Percentiles rank a stretch among this genome's conserved stretches.
Conservation (phyloP, 2,888 invertebrate species). For the Gortyna flavago region DNA sequence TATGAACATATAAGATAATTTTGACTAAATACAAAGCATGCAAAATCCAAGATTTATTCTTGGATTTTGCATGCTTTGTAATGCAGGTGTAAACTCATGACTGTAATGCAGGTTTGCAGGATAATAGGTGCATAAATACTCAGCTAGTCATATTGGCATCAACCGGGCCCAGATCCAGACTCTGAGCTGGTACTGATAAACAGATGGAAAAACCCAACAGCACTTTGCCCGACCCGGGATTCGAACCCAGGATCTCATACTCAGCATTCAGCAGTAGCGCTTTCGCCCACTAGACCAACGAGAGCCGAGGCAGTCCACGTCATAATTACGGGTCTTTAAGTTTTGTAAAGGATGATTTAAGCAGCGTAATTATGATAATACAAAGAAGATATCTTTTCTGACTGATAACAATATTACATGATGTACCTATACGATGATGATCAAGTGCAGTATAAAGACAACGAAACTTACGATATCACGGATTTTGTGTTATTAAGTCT, state of each 20-base stretch:
- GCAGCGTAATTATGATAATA: background rate
- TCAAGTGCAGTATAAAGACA: background rate
- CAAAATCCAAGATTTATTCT: too few species aligned
- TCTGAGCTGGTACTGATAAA: background rate
- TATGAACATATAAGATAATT: too few species aligned
- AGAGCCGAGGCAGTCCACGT: background rate
- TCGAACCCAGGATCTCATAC: background rate
- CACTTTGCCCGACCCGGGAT: background rate
- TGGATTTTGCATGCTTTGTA: too few species aligned
- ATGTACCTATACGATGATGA: background rate
- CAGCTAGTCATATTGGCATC: too few species aligned
- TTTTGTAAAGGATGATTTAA: background rate
- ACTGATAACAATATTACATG: background rate
- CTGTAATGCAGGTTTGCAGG: too few species aligned
- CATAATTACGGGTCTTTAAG: background rate
- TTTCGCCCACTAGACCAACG: background rate
- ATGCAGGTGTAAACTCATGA: too few species aligned
- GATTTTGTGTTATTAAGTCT: background rate
- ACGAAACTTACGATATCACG: background rate
- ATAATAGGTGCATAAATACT: too few species aligned
- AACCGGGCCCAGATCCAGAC: background rate
- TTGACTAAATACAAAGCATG: too few species aligned
- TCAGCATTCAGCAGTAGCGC: background rate
- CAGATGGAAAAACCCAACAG: background rate
- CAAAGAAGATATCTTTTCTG: constrained; percentile 15